These are phyloP conservation scores for Megaustenia siamemsis DNA, from an alignment of 2,888 invertebrate species.

Conservation along the genomic window DNA sequence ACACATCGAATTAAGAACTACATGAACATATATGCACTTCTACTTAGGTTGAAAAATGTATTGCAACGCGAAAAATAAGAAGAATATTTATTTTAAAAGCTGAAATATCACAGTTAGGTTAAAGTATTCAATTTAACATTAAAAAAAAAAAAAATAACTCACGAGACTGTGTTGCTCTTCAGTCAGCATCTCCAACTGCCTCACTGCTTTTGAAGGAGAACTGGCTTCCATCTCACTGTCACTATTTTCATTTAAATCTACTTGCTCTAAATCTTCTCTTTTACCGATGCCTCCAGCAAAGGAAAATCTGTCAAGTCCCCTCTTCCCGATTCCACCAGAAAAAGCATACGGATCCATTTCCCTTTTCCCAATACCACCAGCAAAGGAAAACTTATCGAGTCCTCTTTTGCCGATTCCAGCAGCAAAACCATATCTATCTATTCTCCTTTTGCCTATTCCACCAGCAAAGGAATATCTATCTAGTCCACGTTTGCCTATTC, in stretches of 20 bases:
- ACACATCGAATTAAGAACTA: no score
- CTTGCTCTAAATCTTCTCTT: neutral
- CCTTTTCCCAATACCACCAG: constrained; percentile 25
- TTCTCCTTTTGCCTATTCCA: constrained; percentile 40
- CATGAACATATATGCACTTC: no score
- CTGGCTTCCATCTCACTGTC: neutral
- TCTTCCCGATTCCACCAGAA: constrained; percentile 44
- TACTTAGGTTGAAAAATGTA: no score
- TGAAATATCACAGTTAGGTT: no score
- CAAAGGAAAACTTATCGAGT: constrained; percentile 3
- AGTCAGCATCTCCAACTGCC: neutral
- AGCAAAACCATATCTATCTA: constrained; percentile 30
- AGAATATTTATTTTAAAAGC: no score
- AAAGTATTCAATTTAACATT: no score
- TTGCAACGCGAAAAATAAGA: no score
- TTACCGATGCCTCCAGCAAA: constrained; percentile 15
- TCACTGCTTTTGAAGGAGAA: neutral
- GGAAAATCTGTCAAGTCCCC: constrained; percentile 16
- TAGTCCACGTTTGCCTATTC: constrained; percentile 36
- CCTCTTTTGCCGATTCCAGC: constrained; percentile 29
- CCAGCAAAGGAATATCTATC: constrained; percentile 33
- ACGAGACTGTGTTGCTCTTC: neutral
- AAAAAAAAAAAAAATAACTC: neutral
- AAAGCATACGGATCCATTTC: neutral
- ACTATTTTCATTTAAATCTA: neutral